Conservation (phyloP, 2,888 invertebrate genomes). For the Chymomyza caudatula region DNA sequence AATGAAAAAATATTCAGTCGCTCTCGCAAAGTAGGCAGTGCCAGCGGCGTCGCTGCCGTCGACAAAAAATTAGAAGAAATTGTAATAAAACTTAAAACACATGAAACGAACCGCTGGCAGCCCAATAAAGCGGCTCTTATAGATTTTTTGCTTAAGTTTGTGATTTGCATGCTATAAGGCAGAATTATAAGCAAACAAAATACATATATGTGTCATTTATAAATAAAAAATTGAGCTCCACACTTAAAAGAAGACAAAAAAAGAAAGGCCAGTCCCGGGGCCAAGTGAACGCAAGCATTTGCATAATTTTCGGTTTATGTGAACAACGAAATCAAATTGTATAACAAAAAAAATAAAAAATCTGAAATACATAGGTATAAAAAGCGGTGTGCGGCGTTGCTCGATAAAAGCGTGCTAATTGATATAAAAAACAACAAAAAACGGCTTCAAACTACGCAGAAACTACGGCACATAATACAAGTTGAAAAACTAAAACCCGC, state of each 20-base stretch:
- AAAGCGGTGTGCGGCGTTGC: neutral
- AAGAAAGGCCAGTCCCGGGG: neutral
- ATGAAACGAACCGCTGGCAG: neutral
- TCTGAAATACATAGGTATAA: neutral
- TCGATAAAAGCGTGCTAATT: neutral
- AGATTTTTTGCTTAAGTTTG: neutral
- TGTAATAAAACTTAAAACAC: neutral
- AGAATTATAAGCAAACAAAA: neutral
- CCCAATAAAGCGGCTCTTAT: neutral
- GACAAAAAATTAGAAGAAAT: neutral
- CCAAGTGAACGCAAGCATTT: slow-evolving; percentile 15
- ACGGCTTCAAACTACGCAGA: neutral
- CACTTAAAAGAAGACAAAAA: neutral
- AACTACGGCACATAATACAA: neutral
- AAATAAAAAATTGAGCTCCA: neutral
- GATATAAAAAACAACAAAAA: neutral
- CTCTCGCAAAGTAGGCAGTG: neutral
- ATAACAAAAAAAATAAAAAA: neutral
- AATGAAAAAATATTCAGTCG: neutral
- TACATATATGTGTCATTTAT: neutral
- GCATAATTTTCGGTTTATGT: slow-evolving; percentile 11
- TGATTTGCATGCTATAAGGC: neutral
- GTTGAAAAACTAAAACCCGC: neutral
- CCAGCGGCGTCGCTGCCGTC: neutral
- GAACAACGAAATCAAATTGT: slow-evolving; percentile 11